Evolutionary conservation across 2,888 invertebrate genomes (phyloP), one percentile per base, ranked within the genome.

Genomic region (Drosophila aldrichi): DNA sequence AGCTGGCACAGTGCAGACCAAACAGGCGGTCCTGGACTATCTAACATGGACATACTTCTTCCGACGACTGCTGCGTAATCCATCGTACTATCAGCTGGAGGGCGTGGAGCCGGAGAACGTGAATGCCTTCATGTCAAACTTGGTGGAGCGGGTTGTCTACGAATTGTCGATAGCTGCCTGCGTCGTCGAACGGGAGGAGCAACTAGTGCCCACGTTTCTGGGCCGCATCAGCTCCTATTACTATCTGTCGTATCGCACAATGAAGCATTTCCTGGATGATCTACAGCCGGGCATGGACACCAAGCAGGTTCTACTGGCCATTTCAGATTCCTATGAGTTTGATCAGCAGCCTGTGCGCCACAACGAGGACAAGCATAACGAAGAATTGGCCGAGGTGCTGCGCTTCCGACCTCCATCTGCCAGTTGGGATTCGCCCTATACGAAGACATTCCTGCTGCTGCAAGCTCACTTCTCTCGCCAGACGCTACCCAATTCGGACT

Each of bases 21-120:
- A 97, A 91, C 97, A 98, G 91, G 97, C 98, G 82, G 96, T 98
- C 55, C 94, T 99, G 66, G 99, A 99, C 93, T 99, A 99, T 93
- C 94, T 99, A 78, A 98, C 99, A 0, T 99, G 99, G 97, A 99
- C 99, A 0, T 99, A 98, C 91, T 98, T 99, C 94, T 99, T 98
- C 94, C 94, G 99, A 58, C 94, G 99, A 20, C 93, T 99, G 7
- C 93, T 98, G 60, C 96, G 97, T 90, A 99, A 99, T 94, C 99
- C 99, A 0, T 95, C 96, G 0, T 98, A 97, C 92, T 98, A 98
- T 91, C 95, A 96, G 70, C 93, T 98, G 69, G 96, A 96, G 49
- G 95, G 95, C 36, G 90, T 96, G 16, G 96, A 97, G 67, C 94
- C 96, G 0, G 93, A 94, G 48, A 94, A 95, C 64, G 93, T 97